Evolutionary conservation across 2,113 vertebrate species (phyloP), one percentile per base, ranked within the genome.

Genomic region (Tupaia tana): DNA sequence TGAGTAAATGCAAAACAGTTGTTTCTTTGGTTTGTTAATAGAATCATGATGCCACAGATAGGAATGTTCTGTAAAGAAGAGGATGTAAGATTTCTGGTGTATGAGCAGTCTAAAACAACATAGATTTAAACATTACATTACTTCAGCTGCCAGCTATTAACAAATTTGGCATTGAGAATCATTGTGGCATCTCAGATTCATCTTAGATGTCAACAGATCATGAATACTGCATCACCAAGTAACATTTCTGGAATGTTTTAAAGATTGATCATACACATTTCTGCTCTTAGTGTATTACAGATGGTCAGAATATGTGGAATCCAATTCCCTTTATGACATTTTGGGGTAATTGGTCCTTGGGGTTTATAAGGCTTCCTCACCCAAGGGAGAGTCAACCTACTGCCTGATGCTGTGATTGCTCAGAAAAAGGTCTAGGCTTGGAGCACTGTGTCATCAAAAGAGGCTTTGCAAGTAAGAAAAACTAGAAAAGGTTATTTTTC

Each of bases 41-140:
- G 43, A 80, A 87, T 91, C 58, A 59, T 82, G 27, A 63, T 74
- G 54, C 20, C 61, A 3, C 82, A 56, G 25, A 59, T 69, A 83
- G 1, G 71, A 79, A 70, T 86, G 25, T 88, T 83, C 92, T 93
- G 6, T 43, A 92, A 74, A 4, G 27, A 91, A 78, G 6, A 80
- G 25, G 61, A 71, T 93, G 54, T 29, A 95, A 81, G 5, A 0
- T 34, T 81, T 75, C 3, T 93, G n/a, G 22, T 86, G 27, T 12
- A 75, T 73, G 91, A 86, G 94, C 43, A 83, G 16, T 83, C 7
- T 59, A 94, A 87, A 86, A 75, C 2, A 18, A 79, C 74, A 91
- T 15, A 56, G 3, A 71, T 83, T 90, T 89, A 87, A 97, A 61
- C 84, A 86, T 69, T 81, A 91, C 93, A 92, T 86, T 85, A 95